Conservation (phyloP, 2,797 vertebrate genomes). For the Cirrhinus molitorella region DNA sequence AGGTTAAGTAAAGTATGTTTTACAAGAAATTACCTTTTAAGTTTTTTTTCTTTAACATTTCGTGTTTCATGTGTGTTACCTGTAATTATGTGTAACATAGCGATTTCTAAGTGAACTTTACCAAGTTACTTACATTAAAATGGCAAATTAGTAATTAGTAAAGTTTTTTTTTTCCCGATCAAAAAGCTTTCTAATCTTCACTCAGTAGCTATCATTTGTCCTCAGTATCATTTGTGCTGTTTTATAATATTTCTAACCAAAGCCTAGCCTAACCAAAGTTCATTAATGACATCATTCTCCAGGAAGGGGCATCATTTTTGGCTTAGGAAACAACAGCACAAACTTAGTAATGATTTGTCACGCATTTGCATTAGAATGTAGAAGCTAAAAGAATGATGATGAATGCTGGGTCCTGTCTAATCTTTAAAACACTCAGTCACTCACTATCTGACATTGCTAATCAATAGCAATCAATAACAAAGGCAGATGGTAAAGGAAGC, state of each 20-base stretch:
- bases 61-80: not conserved
- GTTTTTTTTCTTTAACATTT: not conserved
- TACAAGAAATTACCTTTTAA: not conserved
- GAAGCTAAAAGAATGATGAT: slow-evolving; percentile 24
- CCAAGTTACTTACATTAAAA: not conserved
- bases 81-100: not conserved
- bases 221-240: no score
- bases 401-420: slow-evolving; percentile 22
- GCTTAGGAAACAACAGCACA: not conserved
- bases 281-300: not conserved
- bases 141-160: not conserved
- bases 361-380: slow-evolving; percentile 30
- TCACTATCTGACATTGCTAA: slow-evolving; percentile 61
- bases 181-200: no score
- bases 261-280: no score
- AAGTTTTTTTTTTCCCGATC: not conserved
- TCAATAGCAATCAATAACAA: slow-evolving; percentile 64
- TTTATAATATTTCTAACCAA: no score
- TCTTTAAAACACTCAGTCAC: slow-evolving; percentile 60
- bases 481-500: slow-evolving; percentile 64
- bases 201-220: no score
- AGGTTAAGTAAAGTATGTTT: no score
- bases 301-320: not conserved
- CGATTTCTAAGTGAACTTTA: not conserved
- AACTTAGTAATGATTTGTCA: not conserved